Percentiles rank a stretch among this genome's conserved stretches.
These are phyloP conservation scores for Xestia c-nigrum DNA, from an alignment of 2,888 invertebrate species.

Conservation along the genomic window DNA sequence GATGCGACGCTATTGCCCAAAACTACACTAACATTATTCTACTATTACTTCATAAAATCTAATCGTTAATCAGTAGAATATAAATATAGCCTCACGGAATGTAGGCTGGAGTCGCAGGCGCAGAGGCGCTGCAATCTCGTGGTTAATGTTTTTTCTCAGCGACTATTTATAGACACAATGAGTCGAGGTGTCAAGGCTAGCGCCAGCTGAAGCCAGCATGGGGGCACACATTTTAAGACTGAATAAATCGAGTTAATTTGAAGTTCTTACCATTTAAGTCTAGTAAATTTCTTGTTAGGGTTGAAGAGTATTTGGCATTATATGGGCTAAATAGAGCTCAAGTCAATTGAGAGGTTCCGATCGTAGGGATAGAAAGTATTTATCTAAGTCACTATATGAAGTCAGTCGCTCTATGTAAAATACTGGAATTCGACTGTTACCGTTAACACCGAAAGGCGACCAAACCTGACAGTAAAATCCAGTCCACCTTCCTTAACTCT, in stretches of 20 bases:
- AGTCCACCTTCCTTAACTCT: background rate
- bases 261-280: background rate
- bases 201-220: conserved; percentile 18
- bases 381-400: too few species aligned
- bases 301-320: background rate
- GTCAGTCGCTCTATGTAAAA: too few species aligned
- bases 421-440: too few species aligned
- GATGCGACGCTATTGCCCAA: background rate
- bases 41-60: conserved; percentile 24
- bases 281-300: background rate
- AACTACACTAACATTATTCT: background rate
- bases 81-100: conserved; percentile 23
- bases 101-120: conserved; percentile 25
- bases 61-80: conserved; percentile 30
- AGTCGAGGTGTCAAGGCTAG: conserved; percentile 64
- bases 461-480: background rate
- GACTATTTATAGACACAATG: conserved; percentile 65
- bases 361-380: background rate
- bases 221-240: conserved; percentile 19
- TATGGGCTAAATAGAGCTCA: background rate
- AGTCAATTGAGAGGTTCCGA: background rate
- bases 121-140: conserved; percentile 43
- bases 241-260: background rate
- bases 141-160: conserved; percentile 56
- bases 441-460: background rate